Conservation (phyloP, 2,888 invertebrate species). For the Ommatoiulus sabulosus region DNA sequence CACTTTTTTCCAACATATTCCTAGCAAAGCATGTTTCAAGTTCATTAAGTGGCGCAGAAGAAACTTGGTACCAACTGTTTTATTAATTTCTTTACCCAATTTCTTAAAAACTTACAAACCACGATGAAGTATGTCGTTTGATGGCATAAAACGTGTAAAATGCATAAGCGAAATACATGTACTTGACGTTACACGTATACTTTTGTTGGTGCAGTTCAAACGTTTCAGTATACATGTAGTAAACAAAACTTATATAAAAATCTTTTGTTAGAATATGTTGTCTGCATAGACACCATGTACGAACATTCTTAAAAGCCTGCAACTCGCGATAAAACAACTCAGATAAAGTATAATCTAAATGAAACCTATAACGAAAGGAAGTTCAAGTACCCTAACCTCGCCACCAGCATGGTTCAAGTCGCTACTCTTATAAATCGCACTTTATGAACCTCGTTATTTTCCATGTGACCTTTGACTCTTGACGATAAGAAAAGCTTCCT, state of each 20-base stretch:
- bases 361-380: neutral
- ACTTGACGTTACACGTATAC: no score
- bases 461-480: neutral
- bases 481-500: neutral
- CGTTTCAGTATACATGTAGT: neutral
- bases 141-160: no score
- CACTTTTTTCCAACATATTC: no score
- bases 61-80: no score
- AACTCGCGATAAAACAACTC: neutral
- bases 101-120: no score
- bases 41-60: no score
- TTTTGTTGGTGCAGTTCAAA: neutral
- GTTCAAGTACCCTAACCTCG: slow-evolving; percentile 30
- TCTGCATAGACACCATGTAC: neutral
- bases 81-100: no score
- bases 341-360: neutral
- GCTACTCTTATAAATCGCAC: neutral
- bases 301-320: neutral
- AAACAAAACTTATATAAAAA: no score
- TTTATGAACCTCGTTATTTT: neutral
- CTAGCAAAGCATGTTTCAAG: no score
- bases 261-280: no score
- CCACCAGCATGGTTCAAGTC: neutral
- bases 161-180: no score
- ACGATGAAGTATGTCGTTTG: no score